Percentiles rank a stretch among this genome's conserved stretches.
These are phyloP conservation scores for Leptatherina wallacei DNA, from an alignment of 2,797 vertebrate genomes.

Conservation along the genomic window DNA sequence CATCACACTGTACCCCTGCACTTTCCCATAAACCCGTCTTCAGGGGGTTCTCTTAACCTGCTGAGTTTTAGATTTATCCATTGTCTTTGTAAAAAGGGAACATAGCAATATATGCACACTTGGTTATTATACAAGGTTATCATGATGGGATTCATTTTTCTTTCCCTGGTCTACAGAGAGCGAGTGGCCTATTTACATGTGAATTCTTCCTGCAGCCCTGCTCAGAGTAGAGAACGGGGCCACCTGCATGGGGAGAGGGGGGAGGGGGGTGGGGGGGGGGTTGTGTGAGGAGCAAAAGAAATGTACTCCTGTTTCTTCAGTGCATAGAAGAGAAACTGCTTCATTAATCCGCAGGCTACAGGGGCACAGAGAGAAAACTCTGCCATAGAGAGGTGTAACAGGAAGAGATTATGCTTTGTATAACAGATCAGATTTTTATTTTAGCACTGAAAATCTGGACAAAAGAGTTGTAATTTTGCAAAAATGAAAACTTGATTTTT, in stretches of 20 bases:
- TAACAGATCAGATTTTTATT: not conserved
- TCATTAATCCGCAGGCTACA: conserved; percentile 67
- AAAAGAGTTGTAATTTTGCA: not conserved
- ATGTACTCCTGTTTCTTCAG: conserved; percentile 73
- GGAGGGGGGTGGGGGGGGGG: conserved; percentile 23
- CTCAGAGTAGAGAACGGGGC: conserved; percentile 70
- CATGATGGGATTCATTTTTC: conserved; percentile 77
- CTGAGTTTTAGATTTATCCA: conserved; percentile 54
- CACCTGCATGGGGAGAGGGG: conserved; percentile 70
- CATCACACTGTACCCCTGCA: conserved; percentile 33
- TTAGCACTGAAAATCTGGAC: not conserved
- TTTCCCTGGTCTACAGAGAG: conserved; percentile 68
- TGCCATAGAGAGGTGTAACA: conserved; percentile 23
- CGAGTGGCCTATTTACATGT: conserved; percentile 82
- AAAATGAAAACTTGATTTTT: not conserved
- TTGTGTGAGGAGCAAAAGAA: conserved; percentile 61
- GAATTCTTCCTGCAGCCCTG: conserved; percentile 76
- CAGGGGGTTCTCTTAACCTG: conserved; percentile 45
- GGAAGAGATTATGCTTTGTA: not conserved
- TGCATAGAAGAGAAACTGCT: conserved; percentile 65
- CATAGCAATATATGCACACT: conserved; percentile 49
- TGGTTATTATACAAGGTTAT: conserved; percentile 71
- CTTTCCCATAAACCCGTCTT: conserved; percentile 44
- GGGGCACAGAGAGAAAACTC: conserved; percentile 24
- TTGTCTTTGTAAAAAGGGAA: conserved; percentile 54